Conservation (phyloP, 2,888 invertebrate species). For the Schizotus pectinicornis region DNA sequence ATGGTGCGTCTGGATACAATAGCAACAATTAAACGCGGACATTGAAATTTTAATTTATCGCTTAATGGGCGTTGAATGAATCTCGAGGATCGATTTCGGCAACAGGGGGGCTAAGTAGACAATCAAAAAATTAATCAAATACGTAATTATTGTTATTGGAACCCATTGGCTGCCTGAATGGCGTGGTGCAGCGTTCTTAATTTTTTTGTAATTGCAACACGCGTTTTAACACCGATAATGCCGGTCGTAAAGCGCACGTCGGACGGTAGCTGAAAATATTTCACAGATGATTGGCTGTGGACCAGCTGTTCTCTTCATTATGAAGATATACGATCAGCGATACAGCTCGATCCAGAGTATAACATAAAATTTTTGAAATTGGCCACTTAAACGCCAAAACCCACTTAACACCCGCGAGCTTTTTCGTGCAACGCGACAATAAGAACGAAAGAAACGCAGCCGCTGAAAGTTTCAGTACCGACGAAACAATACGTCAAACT, state of each 20-base stretch:
- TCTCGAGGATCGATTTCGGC: background rate
- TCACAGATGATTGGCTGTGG: constrained; percentile 24
- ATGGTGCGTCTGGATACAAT: background rate
- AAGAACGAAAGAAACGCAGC: constrained; percentile 7
- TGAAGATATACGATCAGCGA: constrained; percentile 10
- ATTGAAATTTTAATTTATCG: constrained; percentile 7
- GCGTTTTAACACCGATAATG: constrained; percentile 12
- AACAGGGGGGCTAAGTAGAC: too few relatives aligned
- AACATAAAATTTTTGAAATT: background rate
- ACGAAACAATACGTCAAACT: constrained; percentile 11
- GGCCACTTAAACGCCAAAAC: background rate
- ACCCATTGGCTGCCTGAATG: background rate
- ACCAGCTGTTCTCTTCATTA: constrained; percentile 24
- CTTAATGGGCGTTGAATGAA: constrained; percentile 8
- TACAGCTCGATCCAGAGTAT: background rate
- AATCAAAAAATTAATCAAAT: background rate
- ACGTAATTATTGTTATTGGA: constrained; percentile 15
- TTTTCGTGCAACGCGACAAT: background rate
- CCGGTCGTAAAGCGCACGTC: constrained; percentile 17
- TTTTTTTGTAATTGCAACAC: too few relatives aligned
- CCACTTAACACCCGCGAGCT: too few relatives aligned
- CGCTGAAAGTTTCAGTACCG: constrained; percentile 10
- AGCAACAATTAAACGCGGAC: constrained; percentile 9
- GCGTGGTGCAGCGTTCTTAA: too few relatives aligned
- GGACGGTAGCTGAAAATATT: constrained; percentile 22